A percentile compares a stretch with the other conserved stretches of the same genome.
phyloP scores from a whole-genome alignment of 2,888 invertebrate species.

The Rhaphigaster nebulosa region DNA sequence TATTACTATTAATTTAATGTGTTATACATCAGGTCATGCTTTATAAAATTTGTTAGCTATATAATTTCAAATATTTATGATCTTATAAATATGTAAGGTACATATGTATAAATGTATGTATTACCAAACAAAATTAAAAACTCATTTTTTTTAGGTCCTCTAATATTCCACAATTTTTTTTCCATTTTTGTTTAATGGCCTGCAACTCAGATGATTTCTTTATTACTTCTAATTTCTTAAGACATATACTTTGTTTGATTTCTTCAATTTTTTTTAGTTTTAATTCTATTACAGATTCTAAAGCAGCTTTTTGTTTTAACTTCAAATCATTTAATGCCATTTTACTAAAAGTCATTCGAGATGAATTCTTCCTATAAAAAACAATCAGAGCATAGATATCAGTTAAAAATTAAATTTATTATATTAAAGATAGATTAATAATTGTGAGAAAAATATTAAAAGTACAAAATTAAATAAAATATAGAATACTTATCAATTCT shows the following conservation, averaged over 20 bases:
- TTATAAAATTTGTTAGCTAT: background rate
- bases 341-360: background rate
- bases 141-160: background rate
- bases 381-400: background rate
- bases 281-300: background rate
- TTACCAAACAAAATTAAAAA: background rate
- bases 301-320: slow-evolving; percentile 31
- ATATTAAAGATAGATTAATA: no score
- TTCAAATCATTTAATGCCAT: background rate
- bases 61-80: background rate
- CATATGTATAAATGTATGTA: background rate
- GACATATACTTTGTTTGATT: slow-evolving; percentile 14
- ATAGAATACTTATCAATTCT: no score
- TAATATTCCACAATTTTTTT: slow-evolving; percentile 20
- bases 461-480: no score
- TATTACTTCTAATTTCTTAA: slow-evolving; percentile 20
- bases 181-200: background rate
- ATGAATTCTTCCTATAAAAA: background rate
- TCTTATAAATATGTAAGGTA: background rate
- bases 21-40: no score
- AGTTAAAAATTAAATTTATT: no score
- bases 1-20: background rate
- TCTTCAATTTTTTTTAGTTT: slow-evolving; percentile 19
- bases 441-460: no score
- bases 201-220: slow-evolving; percentile 11